Base-by-base conservation (phyloP, 53 echinoderm and acorn worm genomes). In the Holothuria scabra region DNA sequence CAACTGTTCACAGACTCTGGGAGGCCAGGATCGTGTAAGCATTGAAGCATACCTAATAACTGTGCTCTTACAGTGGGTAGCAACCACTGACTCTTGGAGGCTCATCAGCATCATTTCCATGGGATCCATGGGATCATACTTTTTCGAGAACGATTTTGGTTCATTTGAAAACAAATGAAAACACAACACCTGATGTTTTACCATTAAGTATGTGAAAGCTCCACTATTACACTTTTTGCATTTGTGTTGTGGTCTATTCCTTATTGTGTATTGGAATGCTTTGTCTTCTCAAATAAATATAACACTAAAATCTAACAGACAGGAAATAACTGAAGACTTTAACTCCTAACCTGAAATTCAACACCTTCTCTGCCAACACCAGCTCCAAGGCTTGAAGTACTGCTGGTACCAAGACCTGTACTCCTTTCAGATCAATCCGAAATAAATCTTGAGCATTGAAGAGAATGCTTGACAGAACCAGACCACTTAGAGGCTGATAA, bases 391-490 rank as follows among this genome's bases (percentile, higher is more conserved):
- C 97, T 21, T 95, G 88, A 46, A 97, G 92, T 71, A 97, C 79
- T 32, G 90, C 86, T 24, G 97, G 97, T 41, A 97, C 90, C 26
- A 97, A 82, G 24, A 92, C 94, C 76, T 94, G 92, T 12, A 97
- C 97, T 35, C 97, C 97, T 48, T 95, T 95, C 68, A 97, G 82
- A 78, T 97, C 97, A 74, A 97, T 92, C 14, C 94, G 88, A 58
- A 97, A 87, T 30, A 97, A 70, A 66, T 97, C 90, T 46, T 90
- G 90, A 8, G 94, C 90, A 86, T 97, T 97, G 87, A 88, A 92
- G 12, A 97, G 81, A 60, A 97, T 83, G 67, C 92, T 97, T 75
- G 97, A 97, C 79, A 97, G 76, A 21, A 97, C 97, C 79, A 91
- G 83, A 81, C 97, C 92, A 89, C 97, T 94, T 52, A 97, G 69